Evolutionary conservation across 2,797 vertebrate genomes (phyloP).

Genomic region (Ateles fusciceps): DNA sequence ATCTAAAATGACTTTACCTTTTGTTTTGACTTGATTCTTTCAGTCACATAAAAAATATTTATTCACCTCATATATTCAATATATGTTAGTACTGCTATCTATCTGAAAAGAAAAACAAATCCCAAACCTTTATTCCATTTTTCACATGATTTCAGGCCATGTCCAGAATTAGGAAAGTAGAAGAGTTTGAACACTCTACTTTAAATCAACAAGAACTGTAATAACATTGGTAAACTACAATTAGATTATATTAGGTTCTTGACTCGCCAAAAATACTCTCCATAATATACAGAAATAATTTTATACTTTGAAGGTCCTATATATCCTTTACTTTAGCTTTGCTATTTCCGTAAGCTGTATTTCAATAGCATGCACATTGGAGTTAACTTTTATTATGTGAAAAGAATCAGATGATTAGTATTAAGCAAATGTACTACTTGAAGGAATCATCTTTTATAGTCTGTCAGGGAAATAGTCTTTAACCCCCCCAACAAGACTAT

Average conservation of each 20-base stretch:
- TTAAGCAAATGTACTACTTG: not conserved
- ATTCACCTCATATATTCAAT: not conserved
- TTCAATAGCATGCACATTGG: not conserved
- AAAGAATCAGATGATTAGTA: not conserved
- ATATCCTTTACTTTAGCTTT: not conserved
- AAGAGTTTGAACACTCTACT: not conserved
- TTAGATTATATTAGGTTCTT: not conserved
- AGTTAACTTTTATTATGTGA: slow-evolving; percentile 1
- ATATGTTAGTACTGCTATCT: not conserved
- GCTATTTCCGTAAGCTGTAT: not conserved
- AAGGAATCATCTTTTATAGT: not conserved
- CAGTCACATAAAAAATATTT: not conserved
- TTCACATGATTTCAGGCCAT: not conserved
- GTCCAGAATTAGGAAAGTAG: not conserved
- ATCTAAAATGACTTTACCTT: not conserved
- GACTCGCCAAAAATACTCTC: not conserved
- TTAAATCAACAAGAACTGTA: not conserved
- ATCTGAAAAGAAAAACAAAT: not conserved
- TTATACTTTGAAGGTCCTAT: not conserved
- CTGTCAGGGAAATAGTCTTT: not conserved
- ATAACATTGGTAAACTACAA: slow-evolving; percentile 2
- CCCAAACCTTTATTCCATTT: not conserved
- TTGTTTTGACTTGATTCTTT: not conserved
- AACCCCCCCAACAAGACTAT: not conserved
- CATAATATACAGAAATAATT: not conserved